Percentiles rank a stretch among this genome's conserved stretches.
Conservation (phyloP, 2,888 invertebrate species). For the Belgica antarctica region DNA sequence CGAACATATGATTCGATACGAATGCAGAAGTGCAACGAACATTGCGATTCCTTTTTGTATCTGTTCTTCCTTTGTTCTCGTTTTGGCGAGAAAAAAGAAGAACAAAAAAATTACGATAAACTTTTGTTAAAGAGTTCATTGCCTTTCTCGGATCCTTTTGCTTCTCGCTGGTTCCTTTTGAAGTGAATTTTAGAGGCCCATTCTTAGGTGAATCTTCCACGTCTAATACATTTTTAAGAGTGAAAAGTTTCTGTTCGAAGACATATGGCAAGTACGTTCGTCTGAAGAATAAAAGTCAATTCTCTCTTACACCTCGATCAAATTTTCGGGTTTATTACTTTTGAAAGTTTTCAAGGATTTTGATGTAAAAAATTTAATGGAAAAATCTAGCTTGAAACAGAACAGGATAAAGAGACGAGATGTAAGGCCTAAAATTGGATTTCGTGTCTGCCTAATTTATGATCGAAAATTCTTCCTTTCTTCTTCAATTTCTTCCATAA, state of each 20-base stretch:
- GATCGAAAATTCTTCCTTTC: too few species aligned
- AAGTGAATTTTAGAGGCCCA: background rate
- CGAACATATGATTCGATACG: constrained; percentile 15
- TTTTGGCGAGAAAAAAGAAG: background rate
- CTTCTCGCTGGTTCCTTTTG: constrained; percentile 1
- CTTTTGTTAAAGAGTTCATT: constrained; percentile 37
- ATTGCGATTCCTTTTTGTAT: background rate
- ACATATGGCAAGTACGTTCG: constrained; percentile 41
- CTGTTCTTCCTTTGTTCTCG: background rate
- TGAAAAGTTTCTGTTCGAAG: too few species aligned
- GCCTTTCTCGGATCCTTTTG: constrained; percentile 14
- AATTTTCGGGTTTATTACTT: background rate
- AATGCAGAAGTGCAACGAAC: background rate
- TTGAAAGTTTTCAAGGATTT: constrained; percentile 17
- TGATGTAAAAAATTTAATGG: constrained; percentile 2
- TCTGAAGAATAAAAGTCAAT: constrained; percentile 25
- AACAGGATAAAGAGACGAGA: too few species aligned
- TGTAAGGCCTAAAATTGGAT: too few species aligned
- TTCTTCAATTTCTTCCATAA: too few species aligned
- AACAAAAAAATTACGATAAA: constrained; percentile 6
- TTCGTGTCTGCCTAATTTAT: too few species aligned
- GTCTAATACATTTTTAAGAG: constrained; percentile 16
- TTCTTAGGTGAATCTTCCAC: background rate
- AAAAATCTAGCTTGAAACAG: too few species aligned
- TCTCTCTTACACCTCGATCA: constrained; percentile 21